phyloP scores from a whole-genome alignment of 2,113 vertebrate genomes.

The Calypte anna region DNA sequence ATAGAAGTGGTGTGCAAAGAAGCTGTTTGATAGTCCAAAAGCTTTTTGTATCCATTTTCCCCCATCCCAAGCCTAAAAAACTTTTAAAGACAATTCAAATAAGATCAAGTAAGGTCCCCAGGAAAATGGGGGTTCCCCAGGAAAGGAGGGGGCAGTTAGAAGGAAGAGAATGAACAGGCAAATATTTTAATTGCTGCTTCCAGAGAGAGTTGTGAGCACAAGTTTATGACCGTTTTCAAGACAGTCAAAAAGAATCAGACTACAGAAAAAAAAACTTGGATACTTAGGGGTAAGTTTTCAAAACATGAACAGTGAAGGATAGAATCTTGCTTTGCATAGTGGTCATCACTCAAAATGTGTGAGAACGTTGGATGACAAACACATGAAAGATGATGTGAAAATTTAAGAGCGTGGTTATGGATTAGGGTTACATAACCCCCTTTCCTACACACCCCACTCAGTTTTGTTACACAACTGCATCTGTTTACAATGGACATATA shows the following conservation, averaged over 20 bases:
- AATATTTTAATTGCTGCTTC: background rate
- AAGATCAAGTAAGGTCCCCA: background rate
- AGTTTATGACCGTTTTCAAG: background rate
- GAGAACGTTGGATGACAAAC: background rate
- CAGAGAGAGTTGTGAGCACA: background rate
- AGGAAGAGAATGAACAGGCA: background rate
- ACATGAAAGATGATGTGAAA: background rate
- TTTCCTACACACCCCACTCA: background rate
- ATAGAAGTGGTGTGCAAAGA: background rate
- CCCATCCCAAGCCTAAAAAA: background rate
- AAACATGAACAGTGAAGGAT: background rate
- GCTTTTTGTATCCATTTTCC: background rate
- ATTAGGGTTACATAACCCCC: background rate
- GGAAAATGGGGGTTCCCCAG: background rate
- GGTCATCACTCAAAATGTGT: background rate
- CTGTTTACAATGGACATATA: background rate
- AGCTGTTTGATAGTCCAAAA: background rate
- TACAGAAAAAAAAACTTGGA: background rate
- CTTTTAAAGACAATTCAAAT: background rate
- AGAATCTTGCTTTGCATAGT: background rate
- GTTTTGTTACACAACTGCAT: background rate
- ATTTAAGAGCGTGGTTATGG: background rate
- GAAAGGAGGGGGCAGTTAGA: background rate
- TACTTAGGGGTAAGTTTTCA: background rate
- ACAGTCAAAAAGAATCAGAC: background rate